A percentile compares a stretch with the other conserved stretches of the same genome.
Evolutionary conservation across 2,797 vertebrate species (phyloP).

Genomic region (Glossophaga mutica): DNA sequence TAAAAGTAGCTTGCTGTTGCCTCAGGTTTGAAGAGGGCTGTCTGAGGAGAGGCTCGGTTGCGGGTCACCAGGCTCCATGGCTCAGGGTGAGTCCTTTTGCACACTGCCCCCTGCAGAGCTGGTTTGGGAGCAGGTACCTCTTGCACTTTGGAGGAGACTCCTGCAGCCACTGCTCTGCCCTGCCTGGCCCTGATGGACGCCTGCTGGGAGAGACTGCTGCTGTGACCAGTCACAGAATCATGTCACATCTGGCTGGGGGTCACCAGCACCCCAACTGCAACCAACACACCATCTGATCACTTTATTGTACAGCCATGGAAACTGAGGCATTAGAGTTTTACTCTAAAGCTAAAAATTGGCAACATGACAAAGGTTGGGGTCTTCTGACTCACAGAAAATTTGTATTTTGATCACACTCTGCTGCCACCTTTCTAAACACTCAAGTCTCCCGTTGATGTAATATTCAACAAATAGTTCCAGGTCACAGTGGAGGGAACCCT

Average conservation of each 20-base stretch:
- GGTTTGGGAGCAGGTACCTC: not conserved
- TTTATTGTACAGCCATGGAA: not conserved
- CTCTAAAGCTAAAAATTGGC: not conserved
- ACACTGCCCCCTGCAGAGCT: not conserved
- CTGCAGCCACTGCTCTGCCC: too few relatives aligned
- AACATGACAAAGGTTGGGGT: not conserved
- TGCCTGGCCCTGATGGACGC: not conserved
- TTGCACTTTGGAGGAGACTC: not conserved
- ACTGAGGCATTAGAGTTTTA: not conserved
- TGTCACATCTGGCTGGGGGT: too few relatives aligned
- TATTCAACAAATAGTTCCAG: not conserved
- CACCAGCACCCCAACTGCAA: not conserved
- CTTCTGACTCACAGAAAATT: not conserved
- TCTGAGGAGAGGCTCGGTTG: not conserved
- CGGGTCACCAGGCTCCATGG: too few relatives aligned
- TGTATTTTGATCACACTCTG: not conserved
- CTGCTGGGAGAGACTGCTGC: not conserved
- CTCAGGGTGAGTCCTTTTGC: not conserved
- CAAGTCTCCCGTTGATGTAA: not conserved
- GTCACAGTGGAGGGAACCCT: not conserved
- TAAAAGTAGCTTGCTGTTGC: conserved; percentile 10
- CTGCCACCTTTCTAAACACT: not conserved
- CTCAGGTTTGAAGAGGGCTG: not conserved
- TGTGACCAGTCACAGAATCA: not conserved
- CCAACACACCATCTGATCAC: not conserved